Conservation (phyloP, 2,113 vertebrate species). For the Ceyx melanurus region DNA sequence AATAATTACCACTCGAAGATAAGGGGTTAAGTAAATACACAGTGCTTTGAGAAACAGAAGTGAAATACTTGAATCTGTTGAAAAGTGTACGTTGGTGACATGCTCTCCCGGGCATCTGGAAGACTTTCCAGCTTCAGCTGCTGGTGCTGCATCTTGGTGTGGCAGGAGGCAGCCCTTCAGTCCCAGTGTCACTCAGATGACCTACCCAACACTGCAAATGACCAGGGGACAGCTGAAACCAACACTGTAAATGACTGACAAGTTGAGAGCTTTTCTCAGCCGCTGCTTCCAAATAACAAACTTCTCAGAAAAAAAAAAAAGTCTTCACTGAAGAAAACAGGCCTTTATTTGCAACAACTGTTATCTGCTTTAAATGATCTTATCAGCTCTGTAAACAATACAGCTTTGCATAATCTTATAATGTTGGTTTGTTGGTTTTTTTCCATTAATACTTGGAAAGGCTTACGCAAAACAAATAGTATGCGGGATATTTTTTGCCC, state of each 20-base stretch:
- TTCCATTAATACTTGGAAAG: neutral
- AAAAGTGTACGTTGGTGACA: neutral
- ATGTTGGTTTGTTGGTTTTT: neutral
- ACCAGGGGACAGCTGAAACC: slow-evolving; percentile 9
- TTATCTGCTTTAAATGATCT: neutral
- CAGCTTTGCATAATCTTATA: slow-evolving; percentile 24
- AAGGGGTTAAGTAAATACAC: neutral
- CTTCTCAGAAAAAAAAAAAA: neutral
- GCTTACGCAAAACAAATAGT: neutral
- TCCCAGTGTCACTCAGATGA: neutral
- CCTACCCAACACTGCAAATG: neutral
- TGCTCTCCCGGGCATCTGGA: neutral
- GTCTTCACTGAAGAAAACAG: neutral
- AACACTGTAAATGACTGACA: neutral
- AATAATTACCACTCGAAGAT: neutral
- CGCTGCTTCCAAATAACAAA: neutral
- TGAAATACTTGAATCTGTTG: neutral
- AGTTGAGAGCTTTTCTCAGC: neutral
- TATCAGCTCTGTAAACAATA: neutral
- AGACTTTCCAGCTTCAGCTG: neutral
- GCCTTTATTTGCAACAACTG: neutral
- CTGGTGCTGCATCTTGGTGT: accelerated
- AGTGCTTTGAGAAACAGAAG: neutral
- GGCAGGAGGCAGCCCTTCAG: neutral
- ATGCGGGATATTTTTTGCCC: neutral